Evolutionary conservation across 1,140 invertebrate genomes (phyloP).

Genomic region (Wiebesia pumilae): DNA sequence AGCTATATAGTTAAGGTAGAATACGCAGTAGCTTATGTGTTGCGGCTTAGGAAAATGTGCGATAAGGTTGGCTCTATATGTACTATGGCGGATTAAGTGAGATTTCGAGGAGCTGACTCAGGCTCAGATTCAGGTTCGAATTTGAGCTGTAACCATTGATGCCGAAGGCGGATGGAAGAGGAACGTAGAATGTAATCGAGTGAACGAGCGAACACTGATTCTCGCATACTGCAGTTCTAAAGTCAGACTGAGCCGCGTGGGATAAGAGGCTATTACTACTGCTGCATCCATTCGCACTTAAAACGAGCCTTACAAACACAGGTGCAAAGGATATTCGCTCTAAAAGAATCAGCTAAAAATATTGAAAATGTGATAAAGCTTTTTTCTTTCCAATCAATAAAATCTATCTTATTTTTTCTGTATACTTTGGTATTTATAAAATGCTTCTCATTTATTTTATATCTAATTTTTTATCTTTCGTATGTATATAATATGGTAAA

Average conservation of each 20-base stretch:
- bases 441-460: too few relatives aligned
- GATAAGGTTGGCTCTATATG: conserved; percentile 29
- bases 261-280: background rate
- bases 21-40: background rate
- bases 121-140: background rate
- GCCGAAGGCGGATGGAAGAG: background rate
- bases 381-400: background rate
- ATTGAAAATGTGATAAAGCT: background rate
- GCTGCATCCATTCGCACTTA: conserved; percentile 2
- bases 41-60: background rate
- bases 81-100: conserved; percentile 34
- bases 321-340: background rate
- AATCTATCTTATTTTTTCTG: too few relatives aligned
- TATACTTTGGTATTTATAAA: too few relatives aligned
- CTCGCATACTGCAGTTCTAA: background rate
- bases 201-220: background rate
- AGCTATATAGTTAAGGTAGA: background rate
- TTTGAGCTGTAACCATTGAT: background rate
- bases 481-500: too few relatives aligned
- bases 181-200: background rate
- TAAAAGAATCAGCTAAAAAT: background rate
- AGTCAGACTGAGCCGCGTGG: background rate
- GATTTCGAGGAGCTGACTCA: conserved; percentile 5
- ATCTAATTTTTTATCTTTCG: too few relatives aligned
- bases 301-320: background rate